Percentiles rank a stretch among this genome's conserved stretches.
These are phyloP conservation scores for Ceyx cyanopectus DNA, from an alignment of 2,113 vertebrate genomes.

Conservation along the genomic window DNA sequence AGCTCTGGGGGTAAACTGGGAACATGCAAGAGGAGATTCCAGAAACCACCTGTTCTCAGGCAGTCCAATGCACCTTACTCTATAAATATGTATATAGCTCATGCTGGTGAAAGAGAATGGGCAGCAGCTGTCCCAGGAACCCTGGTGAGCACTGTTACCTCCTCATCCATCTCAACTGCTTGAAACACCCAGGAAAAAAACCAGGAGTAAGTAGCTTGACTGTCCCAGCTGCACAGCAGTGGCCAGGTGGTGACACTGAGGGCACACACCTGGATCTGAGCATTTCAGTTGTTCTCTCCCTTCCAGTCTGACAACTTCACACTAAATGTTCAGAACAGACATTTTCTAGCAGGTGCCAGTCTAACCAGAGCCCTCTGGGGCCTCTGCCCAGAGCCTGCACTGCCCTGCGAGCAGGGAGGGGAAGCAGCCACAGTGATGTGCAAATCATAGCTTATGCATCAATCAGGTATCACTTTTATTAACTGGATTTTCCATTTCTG, in stretches of 20 bases:
- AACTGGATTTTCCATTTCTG: slow-evolving; percentile 69
- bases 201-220: background rate
- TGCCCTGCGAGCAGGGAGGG: background rate
- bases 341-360: background rate
- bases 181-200: too few species aligned
- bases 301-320: background rate
- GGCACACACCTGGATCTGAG: rapidly evolving
- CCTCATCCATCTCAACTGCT: background rate
- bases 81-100: background rate
- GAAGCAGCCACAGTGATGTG: background rate
- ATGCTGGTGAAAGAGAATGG: background rate
- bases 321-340: background rate
- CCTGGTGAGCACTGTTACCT: rapidly evolving
- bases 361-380: background rate
- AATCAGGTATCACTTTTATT: slow-evolving; percentile 79
- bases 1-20: background rate
- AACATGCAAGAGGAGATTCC: rapidly evolving
- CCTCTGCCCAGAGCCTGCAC: rapidly evolving
- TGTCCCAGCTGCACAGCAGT: background rate
- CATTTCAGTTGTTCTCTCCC: background rate
- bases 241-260: rapidly evolving
- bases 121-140: too few species aligned
- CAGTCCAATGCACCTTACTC: background rate
- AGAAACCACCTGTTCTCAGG: background rate
- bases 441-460: slow-evolving; percentile 11